Base-by-base conservation (phyloP, 1,140 invertebrate species). In the Apis cerana region DNA sequence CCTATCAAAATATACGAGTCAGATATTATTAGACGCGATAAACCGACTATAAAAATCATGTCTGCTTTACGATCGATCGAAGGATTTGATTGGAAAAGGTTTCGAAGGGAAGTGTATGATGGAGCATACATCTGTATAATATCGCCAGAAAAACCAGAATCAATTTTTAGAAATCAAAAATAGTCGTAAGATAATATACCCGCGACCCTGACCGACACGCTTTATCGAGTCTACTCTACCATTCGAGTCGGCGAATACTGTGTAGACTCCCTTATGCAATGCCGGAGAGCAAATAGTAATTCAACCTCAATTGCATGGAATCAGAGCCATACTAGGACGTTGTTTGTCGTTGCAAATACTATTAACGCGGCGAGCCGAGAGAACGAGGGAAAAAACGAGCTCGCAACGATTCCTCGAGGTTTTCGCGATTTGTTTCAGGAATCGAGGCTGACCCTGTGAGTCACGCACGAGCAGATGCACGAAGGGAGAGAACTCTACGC, bases 291-390 rank as follows among this genome's bases (percentile, higher is more conserved):
- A 84, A 86, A 87, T 75, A 82, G 83, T 74, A 85, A 85, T 88
- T 89, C 72, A 84, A 72, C 61, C 79, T 84, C 85, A 89, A 89
- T 86, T 84, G 75, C 79, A 52, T n/a, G 62, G 64, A 89, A 88
- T 89, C 77, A 75, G 76, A 77, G 74, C 59, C 54, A 62, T 43
- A 69, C 61, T 54, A 50, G 68, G 77, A 75, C 67, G 61, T 11
- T n/a, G 58, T 72, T 54, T 15, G 61, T 75, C 74, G 75, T n/a
- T 76, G 50, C 72, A 67, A 75, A 84, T 79, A 74, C 56, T 65
- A 84, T 82, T 75, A 61, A 43, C 15, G 56, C 23, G 13, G 23
- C 17, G 13, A 9, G 61, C 5, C 17, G 48, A 17, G 56, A 48
- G 19, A 61, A 9, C 77, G 33, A 61, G 33, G n/a, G 19, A 19